Conservation (phyloP, 2,888 invertebrate genomes). For the Patella ulyssiponensis region DNA sequence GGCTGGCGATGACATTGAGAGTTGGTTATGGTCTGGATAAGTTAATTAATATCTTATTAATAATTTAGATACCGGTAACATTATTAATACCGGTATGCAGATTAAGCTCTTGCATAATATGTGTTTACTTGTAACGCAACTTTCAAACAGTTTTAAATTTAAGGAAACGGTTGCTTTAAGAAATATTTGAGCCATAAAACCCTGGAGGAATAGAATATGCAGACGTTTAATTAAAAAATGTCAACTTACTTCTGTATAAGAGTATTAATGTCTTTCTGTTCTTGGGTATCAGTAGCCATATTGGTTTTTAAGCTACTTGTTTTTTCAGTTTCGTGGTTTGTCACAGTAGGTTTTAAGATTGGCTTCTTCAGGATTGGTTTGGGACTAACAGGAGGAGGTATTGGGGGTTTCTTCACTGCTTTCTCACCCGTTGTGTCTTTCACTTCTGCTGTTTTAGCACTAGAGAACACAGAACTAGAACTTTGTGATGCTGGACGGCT, state of each 20-base stretch:
- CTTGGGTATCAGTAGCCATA: constrained; percentile 44
- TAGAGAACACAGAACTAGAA: constrained; percentile 18
- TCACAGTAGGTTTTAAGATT: constrained; percentile 12
- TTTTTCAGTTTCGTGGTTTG: constrained; percentile 26
- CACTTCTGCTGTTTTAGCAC: constrained; percentile 22
- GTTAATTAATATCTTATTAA: too few relatives aligned
- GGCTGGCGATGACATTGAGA: too few relatives aligned
- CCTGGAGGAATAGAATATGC: too few relatives aligned
- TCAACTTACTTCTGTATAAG: constrained; percentile 60
- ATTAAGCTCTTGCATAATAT: too few relatives aligned
- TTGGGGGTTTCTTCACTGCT: constrained; percentile 49
- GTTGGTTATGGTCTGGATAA: too few relatives aligned
- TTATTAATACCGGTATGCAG: too few relatives aligned
- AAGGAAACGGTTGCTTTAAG: too few relatives aligned
- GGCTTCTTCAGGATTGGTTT: constrained; percentile 36
- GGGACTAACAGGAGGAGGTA: constrained; percentile 52
- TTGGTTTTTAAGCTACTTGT: constrained; percentile 34
- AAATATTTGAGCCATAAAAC: too few relatives aligned
- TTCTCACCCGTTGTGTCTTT: neutral
- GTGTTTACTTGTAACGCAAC: too few relatives aligned
- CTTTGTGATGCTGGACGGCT: constrained; percentile 22
- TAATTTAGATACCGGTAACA: too few relatives aligned
- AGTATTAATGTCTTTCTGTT: constrained; percentile 59
- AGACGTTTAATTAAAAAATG: neutral
- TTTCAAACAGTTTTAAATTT: too few relatives aligned